phyloP scores from a whole-genome alignment of 2,888 invertebrate genomes.

The Sminthurides aquaticus region DNA sequence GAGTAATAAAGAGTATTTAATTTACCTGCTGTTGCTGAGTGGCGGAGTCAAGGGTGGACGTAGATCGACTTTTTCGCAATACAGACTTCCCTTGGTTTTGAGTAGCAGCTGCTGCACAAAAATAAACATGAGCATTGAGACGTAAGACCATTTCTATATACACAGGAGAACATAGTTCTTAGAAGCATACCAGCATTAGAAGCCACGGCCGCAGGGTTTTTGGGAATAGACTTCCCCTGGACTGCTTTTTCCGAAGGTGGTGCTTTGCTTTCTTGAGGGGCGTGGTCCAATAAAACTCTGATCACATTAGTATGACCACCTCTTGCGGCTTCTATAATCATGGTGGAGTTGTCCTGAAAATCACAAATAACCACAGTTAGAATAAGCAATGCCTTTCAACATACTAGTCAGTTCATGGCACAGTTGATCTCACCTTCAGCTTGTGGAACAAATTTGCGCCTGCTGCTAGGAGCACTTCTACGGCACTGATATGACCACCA shows the following conservation, averaged over 20 bases:
- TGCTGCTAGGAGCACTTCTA: slow-evolving; percentile 81
- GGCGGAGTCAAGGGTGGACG: slow-evolving; percentile 41
- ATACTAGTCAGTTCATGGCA: background rate
- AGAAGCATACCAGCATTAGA: slow-evolving; percentile 11
- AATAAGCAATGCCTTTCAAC: slow-evolving; percentile 16
- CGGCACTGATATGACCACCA: slow-evolving; percentile 88
- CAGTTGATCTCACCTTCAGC: slow-evolving; percentile 61
- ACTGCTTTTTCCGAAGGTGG: slow-evolving; percentile 15
- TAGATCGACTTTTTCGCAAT: slow-evolving; percentile 42
- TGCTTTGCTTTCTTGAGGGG: slow-evolving; percentile 22
- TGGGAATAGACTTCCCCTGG: slow-evolving; percentile 13
- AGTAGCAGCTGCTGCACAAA: slow-evolving; percentile 23
- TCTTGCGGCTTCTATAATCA: slow-evolving; percentile 96
- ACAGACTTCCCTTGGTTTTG: slow-evolving; percentile 41
- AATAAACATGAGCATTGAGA: no score
- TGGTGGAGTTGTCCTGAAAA: slow-evolving; percentile 83
- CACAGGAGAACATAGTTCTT: no score
- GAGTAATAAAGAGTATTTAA: no score
- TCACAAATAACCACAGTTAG: no score
- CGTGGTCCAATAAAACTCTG: slow-evolving; percentile 87
- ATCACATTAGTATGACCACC: slow-evolving; percentile 95
- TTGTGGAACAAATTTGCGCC: slow-evolving; percentile 94
- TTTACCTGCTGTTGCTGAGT: slow-evolving; percentile 29
- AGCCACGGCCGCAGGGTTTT: slow-evolving; percentile 6
- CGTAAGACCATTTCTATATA: no score